phyloP scores from a whole-genome alignment of 2,888 invertebrate genomes.

The Heliconius ethilla region DNA sequence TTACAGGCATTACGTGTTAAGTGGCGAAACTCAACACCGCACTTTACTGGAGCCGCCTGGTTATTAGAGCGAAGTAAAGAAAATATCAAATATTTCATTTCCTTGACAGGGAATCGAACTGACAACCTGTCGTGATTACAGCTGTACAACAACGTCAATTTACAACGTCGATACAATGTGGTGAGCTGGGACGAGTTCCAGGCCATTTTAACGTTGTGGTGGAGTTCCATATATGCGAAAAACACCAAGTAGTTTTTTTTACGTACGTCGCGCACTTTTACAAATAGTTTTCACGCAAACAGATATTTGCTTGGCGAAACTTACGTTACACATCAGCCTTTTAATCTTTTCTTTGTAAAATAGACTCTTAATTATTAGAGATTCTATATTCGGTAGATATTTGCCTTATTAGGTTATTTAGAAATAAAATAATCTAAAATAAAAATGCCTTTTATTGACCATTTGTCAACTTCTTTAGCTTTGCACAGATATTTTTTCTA shows the following conservation, averaged over 20 bases:
- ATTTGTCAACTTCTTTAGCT: too few species aligned
- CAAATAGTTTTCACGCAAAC: too few species aligned
- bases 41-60: too few species aligned
- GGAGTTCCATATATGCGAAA: neutral
- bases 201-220: constrained; percentile 3
- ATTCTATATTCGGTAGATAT: neutral
- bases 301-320: too few species aligned
- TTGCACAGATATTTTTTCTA: too few species aligned
- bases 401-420: too few species aligned
- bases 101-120: neutral
- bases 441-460: too few species aligned
- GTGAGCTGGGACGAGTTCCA: neutral
- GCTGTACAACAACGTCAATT: neutral
- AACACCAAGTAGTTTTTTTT: neutral
- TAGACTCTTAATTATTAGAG: neutral
- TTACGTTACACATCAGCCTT: too few species aligned
- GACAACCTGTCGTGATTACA: neutral
- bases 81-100: neutral
- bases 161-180: neutral
- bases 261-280: neutral
- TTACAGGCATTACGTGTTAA: too few species aligned
- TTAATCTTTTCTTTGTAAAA: too few species aligned
- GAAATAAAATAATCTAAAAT: too few species aligned
- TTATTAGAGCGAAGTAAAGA: neutral
- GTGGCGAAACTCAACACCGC: too few species aligned